Evolutionary conservation across 2,888 invertebrate genomes (phyloP), one percentile per base, ranked within the genome.

Genomic region (Drosophila vallismaia): DNA sequence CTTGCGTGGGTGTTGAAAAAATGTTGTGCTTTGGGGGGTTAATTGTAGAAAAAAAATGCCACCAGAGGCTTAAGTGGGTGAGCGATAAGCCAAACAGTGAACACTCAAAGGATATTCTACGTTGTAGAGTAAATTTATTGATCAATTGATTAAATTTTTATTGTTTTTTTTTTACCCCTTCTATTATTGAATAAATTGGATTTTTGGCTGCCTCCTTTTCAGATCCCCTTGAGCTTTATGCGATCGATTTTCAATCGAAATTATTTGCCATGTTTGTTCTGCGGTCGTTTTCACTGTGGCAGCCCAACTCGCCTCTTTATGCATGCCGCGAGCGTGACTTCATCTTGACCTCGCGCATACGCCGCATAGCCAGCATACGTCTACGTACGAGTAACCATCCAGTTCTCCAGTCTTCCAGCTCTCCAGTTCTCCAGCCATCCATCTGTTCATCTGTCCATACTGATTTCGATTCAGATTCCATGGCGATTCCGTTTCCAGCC

Each of bases 1-100:
- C 31, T n/a, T 42, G 26, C 80, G 78, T 81, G 87, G 85, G 87
- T 81, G 85, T 87, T 87, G 87, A 81, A 87, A 84, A 86, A 86
- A 79, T 48, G 12, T 26, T 9, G 33, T 19, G 19, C 19, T 19
- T 19, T 19, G 64, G 63, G 63, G 70, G 55, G 71, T 71, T 59
- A 54, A 69, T 36, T 44, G 59, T n/a, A 5, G n/a, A n/a, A 36
- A 36, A 36, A 36, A 36, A 36, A 36, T 36, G 36, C 12, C 36
- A 36, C 53, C n/a, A 54, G 33, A 33, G 72, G 62, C 72, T 69
- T 59, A 54, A 69, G 49, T 45, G 60, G 49, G 36, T 8, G 31
- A 36, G 36, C 19, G 44, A 19, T 36, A 31, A 19, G 10, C 9
- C 4, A 1, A 1, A 42, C 14, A 28, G 38, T 28, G 51, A 7